Evolutionary conservation across 2,888 invertebrate genomes (phyloP).

Genomic region (Cantharis lateralis): DNA sequence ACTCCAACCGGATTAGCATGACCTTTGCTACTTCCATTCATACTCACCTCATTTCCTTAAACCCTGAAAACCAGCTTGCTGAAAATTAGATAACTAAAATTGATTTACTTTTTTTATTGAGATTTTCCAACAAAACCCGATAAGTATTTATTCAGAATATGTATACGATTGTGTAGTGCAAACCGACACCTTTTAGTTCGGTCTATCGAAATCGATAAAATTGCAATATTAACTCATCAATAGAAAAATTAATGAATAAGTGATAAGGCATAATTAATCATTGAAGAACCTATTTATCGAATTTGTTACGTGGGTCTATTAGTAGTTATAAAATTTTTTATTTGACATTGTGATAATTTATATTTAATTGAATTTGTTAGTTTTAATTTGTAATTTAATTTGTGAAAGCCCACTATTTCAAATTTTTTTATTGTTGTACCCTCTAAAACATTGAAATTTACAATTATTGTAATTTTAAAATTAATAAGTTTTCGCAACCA

Average conservation of each 20-base stretch:
- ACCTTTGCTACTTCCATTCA: slow-evolving; percentile 3
- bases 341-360: slow-evolving; percentile 18
- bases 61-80: not conserved
- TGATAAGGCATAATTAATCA: not conserved
- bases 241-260: not conserved
- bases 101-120: not conserved
- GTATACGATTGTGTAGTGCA: not conserved
- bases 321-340: slow-evolving; percentile 6
- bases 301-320: slow-evolving; percentile 3
- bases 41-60: slow-evolving; percentile 1
- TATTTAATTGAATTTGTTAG: slow-evolving; percentile 16
- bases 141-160: not conserved
- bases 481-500: not conserved
- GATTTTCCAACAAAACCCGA: not conserved
- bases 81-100: not conserved
- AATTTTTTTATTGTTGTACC: not conserved
- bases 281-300: not conserved
- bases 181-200: too few relatives aligned
- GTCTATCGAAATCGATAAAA: not conserved
- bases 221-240: not conserved
- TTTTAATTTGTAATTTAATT: slow-evolving; percentile 18
- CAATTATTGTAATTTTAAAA: not conserved
- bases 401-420: slow-evolving; percentile 8
- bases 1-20: not conserved
- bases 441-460: not conserved